Evolutionary conservation across 2,888 invertebrate species (phyloP), one percentile per base, ranked within the genome.

Genomic region (Drosophila kambysellisi): DNA sequence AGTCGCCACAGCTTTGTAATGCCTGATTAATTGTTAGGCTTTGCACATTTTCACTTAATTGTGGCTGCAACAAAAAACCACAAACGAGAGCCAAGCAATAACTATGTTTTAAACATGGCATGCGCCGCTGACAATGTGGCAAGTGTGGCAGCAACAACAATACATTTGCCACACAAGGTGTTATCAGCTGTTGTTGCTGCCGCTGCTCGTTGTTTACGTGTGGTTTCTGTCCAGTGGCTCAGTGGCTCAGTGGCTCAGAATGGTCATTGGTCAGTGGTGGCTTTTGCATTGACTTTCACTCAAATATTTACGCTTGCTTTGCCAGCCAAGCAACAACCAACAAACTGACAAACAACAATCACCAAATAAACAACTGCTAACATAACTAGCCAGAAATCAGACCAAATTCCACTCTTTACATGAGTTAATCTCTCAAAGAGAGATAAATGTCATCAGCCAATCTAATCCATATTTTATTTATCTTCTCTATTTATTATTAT

Each of bases 251-350:
- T 70, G 74, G 35, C 7, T 39, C 39, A 39, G 17, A 39, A 39
- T 35, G 15, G 29, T 3, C 46, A 46, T 25, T 57, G 41, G 62
- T 66, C 76, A 70, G 54, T 62, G 46, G 43, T 29, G 39, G n/a
- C 46, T 58, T 54, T 37, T 43, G 62, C 68, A 67, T 69, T 68
- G 65, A 81, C 89, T 87, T 87, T 87, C 86, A 88, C 86, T 87
- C 79, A 82, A 89, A 82, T 85, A 82, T 89, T 89, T 89, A 73
- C 81, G 43, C 48, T 74, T 73, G 82, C 25, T 15, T 25, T 25
- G 46, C 46, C 15, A 46, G 15, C 46, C 46, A 25, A 15, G 2
- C 46, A 46, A 7, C 46, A 46, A 46, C 0, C 46, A 20, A 46
- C 25, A 20, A 46, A 20, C 46, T 4, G 12, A 46, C 46, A 46